A percentile compares a stretch with the other conserved stretches of the same genome.
Evolutionary conservation across 2,797 vertebrate species (phyloP).

Genomic region (Mus spretus): DNA sequence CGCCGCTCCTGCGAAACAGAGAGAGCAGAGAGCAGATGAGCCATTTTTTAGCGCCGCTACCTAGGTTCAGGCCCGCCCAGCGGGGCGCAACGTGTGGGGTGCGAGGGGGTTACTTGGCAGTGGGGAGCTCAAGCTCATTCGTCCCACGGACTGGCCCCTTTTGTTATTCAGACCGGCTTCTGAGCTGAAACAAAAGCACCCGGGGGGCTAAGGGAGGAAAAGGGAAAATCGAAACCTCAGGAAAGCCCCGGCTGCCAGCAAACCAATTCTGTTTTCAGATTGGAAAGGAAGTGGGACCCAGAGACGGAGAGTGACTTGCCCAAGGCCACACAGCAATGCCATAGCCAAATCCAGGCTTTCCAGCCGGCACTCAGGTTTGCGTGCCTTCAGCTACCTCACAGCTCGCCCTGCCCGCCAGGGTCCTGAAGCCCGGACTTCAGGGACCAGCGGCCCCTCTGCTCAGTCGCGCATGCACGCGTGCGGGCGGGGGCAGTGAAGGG

Average conservation of each 20-base stretch:
- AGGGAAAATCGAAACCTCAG: slow-evolving; percentile 58
- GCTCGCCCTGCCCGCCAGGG: slow-evolving; percentile 64
- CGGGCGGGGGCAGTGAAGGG: slow-evolving; percentile 55
- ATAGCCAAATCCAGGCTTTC: slow-evolving; percentile 68
- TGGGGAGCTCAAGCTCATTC: slow-evolving; percentile 69
- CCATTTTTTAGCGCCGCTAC: slow-evolving; percentile 73
- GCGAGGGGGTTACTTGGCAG: slow-evolving; percentile 54
- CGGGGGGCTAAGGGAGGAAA: slow-evolving; percentile 41
- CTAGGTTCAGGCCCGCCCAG: slow-evolving; percentile 72
- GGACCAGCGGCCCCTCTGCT: slow-evolving; percentile 73
- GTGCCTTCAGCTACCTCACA: slow-evolving; percentile 61
- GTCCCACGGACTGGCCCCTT: slow-evolving; percentile 66
- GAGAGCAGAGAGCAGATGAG: slow-evolving; percentile 83
- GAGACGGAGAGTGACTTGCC: slow-evolving; percentile 82
- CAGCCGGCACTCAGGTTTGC: not conserved
- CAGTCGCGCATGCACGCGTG: slow-evolving; percentile 69
- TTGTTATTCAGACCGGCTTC: slow-evolving; percentile 72
- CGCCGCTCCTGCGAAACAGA: slow-evolving; percentile 86
- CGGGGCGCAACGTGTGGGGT: slow-evolving; percentile 43
- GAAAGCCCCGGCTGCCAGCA: slow-evolving; percentile 49
- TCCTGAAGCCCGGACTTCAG: slow-evolving; percentile 79
- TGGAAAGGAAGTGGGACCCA: slow-evolving; percentile 73
- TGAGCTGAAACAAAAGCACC: slow-evolving; percentile 72
- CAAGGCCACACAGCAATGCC: slow-evolving; percentile 84
- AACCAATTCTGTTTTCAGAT: slow-evolving; percentile 19